Base-by-base conservation (phyloP, 2,797 vertebrate genomes). In the Florisuga fusca region DNA sequence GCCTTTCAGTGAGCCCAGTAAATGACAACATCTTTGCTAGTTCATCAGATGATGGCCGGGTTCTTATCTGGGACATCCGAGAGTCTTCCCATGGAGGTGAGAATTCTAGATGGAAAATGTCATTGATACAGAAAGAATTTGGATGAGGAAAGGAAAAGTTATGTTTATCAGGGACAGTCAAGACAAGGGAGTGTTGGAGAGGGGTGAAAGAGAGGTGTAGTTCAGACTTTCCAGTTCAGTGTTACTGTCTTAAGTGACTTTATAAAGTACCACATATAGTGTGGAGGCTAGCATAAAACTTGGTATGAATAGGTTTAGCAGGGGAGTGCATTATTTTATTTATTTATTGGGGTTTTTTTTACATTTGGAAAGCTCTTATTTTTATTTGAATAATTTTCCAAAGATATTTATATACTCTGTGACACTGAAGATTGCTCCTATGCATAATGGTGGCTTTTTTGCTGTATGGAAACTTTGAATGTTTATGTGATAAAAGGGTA, bases 1-100 rank as follows among this genome's bases (percentile, higher is more conserved):
- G 99, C 86, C 98, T 99, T 92, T 99, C 99, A 0, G 99, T 99
- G 97, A 99, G 99, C 95, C 99, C 99, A 3, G 99, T 99, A 79
- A 99, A 99, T 67, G 99, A 99, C 97, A 99, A 99, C 81, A 99
- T 99, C 94, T 99, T 99, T 59, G 99, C 99, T 95, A 99, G 99
- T 93, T 99, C 99, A 6, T 99, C 99, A 8, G 99, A 99, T 48
- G 99, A 99, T 62, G 99, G 99, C 10, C 98, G 99, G 3, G 99
- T 99, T 87, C 99, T 99, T 29, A 99, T 99, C 41, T 99, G 99
- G 99, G 99, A 99, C 97, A 99, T 99, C 51, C 98, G 99, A 48
- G 99, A 99, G 83, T 99, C 99, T 33, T 99, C 99, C 3, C 99
- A 99, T 46, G 99, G 99, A 98, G 99, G 99, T 99, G 92, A 86